Evolutionary conservation across 2,797 vertebrate genomes (phyloP).

Genomic region (Oophaga sylvatica): DNA sequence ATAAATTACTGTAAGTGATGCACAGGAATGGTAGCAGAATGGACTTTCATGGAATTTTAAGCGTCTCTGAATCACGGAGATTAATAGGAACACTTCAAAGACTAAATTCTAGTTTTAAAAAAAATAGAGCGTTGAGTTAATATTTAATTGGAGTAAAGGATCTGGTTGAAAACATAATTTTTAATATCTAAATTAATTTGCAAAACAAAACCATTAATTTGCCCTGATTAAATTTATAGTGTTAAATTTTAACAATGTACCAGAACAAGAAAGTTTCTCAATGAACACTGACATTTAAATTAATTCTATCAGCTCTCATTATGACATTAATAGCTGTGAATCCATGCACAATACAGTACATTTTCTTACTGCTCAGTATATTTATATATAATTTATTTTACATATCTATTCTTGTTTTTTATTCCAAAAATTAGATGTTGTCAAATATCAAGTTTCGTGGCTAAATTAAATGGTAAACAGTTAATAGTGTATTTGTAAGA

Average conservation of each 20-base stretch:
- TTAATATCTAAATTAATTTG: slow-evolving; percentile 88
- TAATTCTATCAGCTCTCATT: slow-evolving; percentile 57
- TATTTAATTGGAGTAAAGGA: slow-evolving; percentile 87
- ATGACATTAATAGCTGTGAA: slow-evolving; percentile 64
- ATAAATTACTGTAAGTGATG: slow-evolving; percentile 98
- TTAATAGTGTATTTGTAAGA: not conserved
- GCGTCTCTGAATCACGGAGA: slow-evolving; percentile 86
- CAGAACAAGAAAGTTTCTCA: slow-evolving; percentile 62
- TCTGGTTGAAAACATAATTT: slow-evolving; percentile 89
- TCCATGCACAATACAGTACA: not conserved
- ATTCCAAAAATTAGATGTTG: not conserved
- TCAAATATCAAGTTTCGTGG: not conserved
- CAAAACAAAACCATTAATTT: slow-evolving; percentile 87
- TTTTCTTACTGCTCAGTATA: not conserved
- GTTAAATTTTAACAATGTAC: slow-evolving; percentile 75
- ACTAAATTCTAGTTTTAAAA: slow-evolving; percentile 83
- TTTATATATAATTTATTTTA: not conserved
- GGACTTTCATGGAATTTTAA: slow-evolving; percentile 83
- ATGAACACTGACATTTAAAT: slow-evolving; percentile 45
- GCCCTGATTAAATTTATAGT: slow-evolving; percentile 78
- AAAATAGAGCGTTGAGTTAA: slow-evolving; percentile 82
- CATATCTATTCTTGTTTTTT: not conserved
- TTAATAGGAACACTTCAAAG: slow-evolving; percentile 94
- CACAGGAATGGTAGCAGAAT: slow-evolving; percentile 80
- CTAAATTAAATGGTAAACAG: not conserved